phyloP scores from a whole-genome alignment of 2,797 vertebrate genomes.

The Clamator glandarius region DNA sequence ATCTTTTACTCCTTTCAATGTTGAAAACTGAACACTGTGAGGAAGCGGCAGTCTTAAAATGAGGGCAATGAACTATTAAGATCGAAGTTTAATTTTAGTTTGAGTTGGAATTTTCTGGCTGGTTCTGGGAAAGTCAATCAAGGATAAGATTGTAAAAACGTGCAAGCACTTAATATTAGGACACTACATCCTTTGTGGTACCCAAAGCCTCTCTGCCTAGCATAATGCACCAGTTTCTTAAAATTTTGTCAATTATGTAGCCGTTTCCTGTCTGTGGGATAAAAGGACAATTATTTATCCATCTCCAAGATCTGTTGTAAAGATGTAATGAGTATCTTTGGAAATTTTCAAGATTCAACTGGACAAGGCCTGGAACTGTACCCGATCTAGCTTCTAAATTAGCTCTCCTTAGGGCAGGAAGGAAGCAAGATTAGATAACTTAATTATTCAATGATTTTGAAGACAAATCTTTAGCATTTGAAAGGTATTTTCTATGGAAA shows the following conservation, averaged over 20 bases:
- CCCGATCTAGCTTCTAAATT: not conserved
- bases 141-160: not conserved
- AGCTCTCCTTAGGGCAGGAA: not conserved
- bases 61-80: not conserved
- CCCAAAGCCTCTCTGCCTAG: not conserved
- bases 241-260: not conserved
- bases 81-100: not conserved
- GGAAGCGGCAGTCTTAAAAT: not conserved
- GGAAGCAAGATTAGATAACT: not conserved
- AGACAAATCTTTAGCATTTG: not conserved
- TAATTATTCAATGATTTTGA: not conserved
- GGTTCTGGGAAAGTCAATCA: not conserved
- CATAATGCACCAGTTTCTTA: not conserved
- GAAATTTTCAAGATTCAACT: not conserved
- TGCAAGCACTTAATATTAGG: not conserved
- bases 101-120: not conserved
- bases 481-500: not conserved
- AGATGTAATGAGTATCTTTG: not conserved
- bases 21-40: not conserved
- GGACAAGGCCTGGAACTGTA: fast-evolving
- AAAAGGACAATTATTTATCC: not conserved
- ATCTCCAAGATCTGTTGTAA: not conserved
- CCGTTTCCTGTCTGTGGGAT: not conserved
- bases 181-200: not conserved
- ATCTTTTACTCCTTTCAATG: not conserved